Evolutionary conservation across 1,140 invertebrate species (phyloP).

Genomic region (Steinernema feltiae): DNA sequence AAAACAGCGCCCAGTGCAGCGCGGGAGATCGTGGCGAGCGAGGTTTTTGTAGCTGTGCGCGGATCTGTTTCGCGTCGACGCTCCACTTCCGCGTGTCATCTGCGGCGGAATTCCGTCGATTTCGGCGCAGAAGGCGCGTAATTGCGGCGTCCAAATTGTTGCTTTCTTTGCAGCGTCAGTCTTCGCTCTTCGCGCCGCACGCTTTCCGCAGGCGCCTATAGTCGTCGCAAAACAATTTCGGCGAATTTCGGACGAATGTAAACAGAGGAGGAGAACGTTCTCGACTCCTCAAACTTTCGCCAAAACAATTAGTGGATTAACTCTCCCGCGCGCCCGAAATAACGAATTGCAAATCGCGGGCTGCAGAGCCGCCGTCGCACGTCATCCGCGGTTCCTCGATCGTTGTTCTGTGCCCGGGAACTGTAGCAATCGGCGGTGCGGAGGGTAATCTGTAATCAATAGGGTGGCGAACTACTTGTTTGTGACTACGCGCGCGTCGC

Average conservation of each 20-base stretch:
- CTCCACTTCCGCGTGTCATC: background rate
- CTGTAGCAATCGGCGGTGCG: background rate
- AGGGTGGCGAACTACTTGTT: background rate
- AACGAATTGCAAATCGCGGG: background rate
- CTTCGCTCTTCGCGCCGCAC: background rate
- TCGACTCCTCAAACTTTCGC: background rate
- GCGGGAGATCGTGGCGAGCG: no score
- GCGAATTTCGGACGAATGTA: background rate
- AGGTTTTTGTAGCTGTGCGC: no score
- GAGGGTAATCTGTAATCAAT: background rate
- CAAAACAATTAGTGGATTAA: constrained; percentile 3
- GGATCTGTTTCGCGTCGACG: no score
- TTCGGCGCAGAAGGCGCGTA: no score
- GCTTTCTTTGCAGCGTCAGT: background rate
- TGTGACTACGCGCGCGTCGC: background rate
- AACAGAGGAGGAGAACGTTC: background rate
- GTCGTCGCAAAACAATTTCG: background rate
- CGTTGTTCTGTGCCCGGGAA: background rate
- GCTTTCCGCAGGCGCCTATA: no score
- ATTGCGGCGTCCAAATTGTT: background rate
- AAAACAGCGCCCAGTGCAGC: background rate
- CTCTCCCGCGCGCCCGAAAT: background rate
- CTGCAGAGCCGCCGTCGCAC: background rate
- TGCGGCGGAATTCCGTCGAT: background rate
- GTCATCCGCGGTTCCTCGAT: background rate